Conservation (phyloP, 2,888 invertebrate genomes). For the Bembecia ichneumoniformis region DNA sequence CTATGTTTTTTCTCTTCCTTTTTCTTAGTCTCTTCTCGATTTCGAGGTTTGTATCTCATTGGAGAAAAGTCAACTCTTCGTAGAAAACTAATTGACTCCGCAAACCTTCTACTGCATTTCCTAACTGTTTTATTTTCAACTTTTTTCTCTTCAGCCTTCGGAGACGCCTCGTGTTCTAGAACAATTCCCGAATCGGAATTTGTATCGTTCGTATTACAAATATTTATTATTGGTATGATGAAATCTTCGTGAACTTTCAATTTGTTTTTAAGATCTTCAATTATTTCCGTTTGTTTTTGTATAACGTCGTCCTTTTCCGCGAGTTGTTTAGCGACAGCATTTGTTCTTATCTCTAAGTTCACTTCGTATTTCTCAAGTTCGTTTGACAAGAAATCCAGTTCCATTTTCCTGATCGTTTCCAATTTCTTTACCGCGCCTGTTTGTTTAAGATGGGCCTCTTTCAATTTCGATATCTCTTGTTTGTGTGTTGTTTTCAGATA, state of each 20-base stretch:
- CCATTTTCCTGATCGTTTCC: slow-evolving; percentile 55
- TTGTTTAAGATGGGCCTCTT: slow-evolving; percentile 49
- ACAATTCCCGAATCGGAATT: slow-evolving; percentile 65
- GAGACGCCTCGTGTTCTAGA: slow-evolving; percentile 50
- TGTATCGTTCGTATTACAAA: slow-evolving; percentile 39
- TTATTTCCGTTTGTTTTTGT: slow-evolving; percentile 43
- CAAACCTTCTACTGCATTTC: slow-evolving; percentile 58
- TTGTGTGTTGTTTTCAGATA: slow-evolving; percentile 61
- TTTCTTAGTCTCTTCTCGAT: slow-evolving; percentile 42
- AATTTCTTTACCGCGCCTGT: slow-evolving; percentile 53
- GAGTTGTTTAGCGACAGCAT: slow-evolving; percentile 50
- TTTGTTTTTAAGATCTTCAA: slow-evolving; percentile 48
- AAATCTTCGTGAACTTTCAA: slow-evolving; percentile 29
- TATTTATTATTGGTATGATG: slow-evolving; percentile 44
- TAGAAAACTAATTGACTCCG: slow-evolving; percentile 61
- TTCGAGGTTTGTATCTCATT: slow-evolving; percentile 59
- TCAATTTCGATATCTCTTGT: slow-evolving; percentile 52
- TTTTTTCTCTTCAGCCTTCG: slow-evolving; percentile 37
- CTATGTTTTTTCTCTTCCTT: slow-evolving; percentile 54
- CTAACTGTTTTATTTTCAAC: slow-evolving; percentile 43
- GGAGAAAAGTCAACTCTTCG: slow-evolving; percentile 64
- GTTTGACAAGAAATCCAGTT: slow-evolving; percentile 56
- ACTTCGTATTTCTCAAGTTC: slow-evolving; percentile 63
- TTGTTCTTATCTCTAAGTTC: slow-evolving; percentile 52
- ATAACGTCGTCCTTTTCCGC: slow-evolving; percentile 57